Evolutionary conservation across 2,888 invertebrate species (phyloP).

Genomic region (Apamea anceps): DNA sequence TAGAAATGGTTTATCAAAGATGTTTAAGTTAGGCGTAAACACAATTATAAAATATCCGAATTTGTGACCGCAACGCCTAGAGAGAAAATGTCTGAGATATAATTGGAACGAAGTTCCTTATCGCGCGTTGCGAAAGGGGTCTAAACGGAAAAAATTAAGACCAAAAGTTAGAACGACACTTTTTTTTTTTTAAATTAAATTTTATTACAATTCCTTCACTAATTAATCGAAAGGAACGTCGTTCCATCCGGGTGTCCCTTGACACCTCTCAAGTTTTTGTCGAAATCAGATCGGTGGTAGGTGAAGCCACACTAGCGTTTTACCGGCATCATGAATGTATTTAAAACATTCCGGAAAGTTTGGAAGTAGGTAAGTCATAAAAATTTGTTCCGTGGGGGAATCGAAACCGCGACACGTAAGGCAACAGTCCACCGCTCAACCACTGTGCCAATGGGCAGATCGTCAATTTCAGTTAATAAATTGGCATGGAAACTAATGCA

Average conservation of each 20-base stretch:
- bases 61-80: neutral
- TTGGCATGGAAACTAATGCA: neutral
- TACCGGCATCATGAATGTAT: neutral
- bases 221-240: no score
- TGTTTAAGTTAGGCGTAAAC: neutral
- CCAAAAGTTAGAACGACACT: no score
- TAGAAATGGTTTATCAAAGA: slow-evolving; percentile 1
- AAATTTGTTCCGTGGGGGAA: neutral
- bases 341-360: neutral
- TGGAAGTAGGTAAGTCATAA: neutral
- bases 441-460: neutral
- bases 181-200: no score
- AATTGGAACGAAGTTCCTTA: no score
- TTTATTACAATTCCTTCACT: no score
- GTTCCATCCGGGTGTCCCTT: no score
- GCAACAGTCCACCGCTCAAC: neutral
- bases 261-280: no score
- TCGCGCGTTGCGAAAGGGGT: no score
- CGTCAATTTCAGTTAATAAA: neutral
- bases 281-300: neutral
- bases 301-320: neutral
- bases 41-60: neutral
- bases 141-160: no score
- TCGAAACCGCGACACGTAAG: neutral
- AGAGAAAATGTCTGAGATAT: neutral